These are phyloP conservation scores for Bombus polaris DNA, from an alignment of 1,140 invertebrate genomes.

Conservation along the genomic window DNA sequence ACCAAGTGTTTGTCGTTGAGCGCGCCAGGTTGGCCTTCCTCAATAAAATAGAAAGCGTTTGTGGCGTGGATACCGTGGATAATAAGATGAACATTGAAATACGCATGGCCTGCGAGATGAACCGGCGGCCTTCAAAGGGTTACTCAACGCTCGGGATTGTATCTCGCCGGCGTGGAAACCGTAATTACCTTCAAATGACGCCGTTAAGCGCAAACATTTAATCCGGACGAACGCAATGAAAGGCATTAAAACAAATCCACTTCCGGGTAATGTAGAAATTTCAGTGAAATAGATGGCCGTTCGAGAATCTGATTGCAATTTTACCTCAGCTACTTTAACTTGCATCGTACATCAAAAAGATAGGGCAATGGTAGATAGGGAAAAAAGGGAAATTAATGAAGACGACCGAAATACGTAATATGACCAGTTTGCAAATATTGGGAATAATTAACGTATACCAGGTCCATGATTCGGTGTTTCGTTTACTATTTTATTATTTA, in stretches of 20 bases:
- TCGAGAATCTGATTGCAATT: constrained; percentile 24
- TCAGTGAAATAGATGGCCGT: constrained; percentile 30
- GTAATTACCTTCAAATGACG: constrained; percentile 51
- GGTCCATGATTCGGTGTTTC: no score
- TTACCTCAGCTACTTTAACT: background rate
- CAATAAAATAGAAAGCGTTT: constrained; percentile 8
- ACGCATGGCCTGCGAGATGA: constrained; percentile 5
- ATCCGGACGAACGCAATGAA: constrained; percentile 44
- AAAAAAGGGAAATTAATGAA: background rate
- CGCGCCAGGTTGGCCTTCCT: background rate
- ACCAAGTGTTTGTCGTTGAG: background rate
- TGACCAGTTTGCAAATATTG: background rate
- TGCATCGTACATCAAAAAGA: background rate
- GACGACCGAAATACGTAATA: background rate
- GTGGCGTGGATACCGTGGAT: constrained; percentile 10
- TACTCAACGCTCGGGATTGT: constrained; percentile 29
- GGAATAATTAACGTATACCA: background rate
- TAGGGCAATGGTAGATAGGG: background rate
- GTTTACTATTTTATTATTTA: no score
- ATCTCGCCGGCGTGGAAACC: constrained; percentile 30
- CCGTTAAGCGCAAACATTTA: constrained; percentile 55
- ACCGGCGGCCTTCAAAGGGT: constrained; percentile 33
- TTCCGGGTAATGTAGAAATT: constrained; percentile 48
- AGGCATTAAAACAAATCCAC: constrained; percentile 53
- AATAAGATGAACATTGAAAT: constrained; percentile 40